These are phyloP conservation scores for Apamea monoglypha DNA, from an alignment of 2,888 invertebrate species.

Conservation along the genomic window DNA sequence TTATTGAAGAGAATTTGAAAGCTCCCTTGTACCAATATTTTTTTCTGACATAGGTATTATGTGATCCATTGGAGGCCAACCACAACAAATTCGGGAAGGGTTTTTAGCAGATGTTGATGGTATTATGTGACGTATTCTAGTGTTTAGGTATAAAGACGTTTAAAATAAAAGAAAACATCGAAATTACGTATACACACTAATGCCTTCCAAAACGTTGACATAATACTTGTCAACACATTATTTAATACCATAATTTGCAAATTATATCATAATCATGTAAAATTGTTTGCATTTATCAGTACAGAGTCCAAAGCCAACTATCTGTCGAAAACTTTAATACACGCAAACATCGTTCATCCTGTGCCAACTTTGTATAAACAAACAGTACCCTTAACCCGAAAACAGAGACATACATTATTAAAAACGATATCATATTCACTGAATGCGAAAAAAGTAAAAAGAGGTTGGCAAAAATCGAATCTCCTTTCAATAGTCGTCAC, in stretches of 20 bases:
- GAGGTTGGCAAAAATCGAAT: constrained; percentile 58
- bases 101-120: neutral
- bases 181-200: neutral
- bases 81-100: neutral
- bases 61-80: neutral
- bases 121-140: neutral
- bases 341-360: constrained; percentile 45
- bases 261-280: constrained; percentile 24
- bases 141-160: neutral
- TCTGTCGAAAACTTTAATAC: constrained; percentile 50
- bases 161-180: neutral
- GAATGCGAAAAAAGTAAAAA: constrained; percentile 56
- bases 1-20: constrained; percentile 55
- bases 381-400: constrained; percentile 55
- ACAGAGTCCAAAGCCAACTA: constrained; percentile 34
- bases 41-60: constrained; percentile 18
- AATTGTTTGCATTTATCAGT: constrained; percentile 28
- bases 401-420: constrained; percentile 58
- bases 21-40: constrained; percentile 3
- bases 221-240: constrained; percentile 2
- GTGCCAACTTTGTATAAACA: constrained; percentile 38
- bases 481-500: constrained; percentile 62
- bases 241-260: constrained; percentile 22
- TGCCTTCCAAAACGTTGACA: constrained; percentile 2
- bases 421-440: constrained; percentile 62